phyloP scores from a whole-genome alignment of 2,888 invertebrate species.

The Palloptera scutellata region DNA sequence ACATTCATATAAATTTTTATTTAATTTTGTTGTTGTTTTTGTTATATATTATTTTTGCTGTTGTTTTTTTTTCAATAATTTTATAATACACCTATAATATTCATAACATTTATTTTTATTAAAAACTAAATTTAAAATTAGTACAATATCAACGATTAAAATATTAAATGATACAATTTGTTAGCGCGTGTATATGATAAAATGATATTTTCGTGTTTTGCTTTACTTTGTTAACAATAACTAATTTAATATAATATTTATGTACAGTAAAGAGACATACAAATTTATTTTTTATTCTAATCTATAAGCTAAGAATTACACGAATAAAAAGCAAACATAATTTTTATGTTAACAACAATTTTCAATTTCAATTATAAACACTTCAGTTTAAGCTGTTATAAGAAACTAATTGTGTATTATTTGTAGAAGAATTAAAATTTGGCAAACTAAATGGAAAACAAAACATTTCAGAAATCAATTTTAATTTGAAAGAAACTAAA shows the following conservation, averaged over 20 bases:
- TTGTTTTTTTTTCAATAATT: background rate
- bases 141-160: slow-evolving; percentile 16
- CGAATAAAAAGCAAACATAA: slow-evolving; percentile 23
- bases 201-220: no score
- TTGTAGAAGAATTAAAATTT: no score
- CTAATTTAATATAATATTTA: no score
- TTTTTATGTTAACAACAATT: background rate
- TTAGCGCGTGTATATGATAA: no score
- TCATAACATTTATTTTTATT: background rate
- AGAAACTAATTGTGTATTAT: no score
- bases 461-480: no score
- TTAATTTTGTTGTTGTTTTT: slow-evolving; percentile 21
- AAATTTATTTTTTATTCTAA: slow-evolving; percentile 1
- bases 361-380: no score
- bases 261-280: no score
- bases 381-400: no score
- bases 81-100: background rate
- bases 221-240: no score
- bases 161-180: background rate
- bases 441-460: no score
- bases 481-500: no score
- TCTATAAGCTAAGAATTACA: slow-evolving; percentile 6
- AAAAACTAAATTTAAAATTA: slow-evolving; percentile 10
- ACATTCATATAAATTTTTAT: slow-evolving; percentile 34
- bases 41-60: background rate